Evolutionary conservation across 2,797 vertebrate species (phyloP), one percentile per base, ranked within the genome.

Genomic region (Halcyon leucocephala): DNA sequence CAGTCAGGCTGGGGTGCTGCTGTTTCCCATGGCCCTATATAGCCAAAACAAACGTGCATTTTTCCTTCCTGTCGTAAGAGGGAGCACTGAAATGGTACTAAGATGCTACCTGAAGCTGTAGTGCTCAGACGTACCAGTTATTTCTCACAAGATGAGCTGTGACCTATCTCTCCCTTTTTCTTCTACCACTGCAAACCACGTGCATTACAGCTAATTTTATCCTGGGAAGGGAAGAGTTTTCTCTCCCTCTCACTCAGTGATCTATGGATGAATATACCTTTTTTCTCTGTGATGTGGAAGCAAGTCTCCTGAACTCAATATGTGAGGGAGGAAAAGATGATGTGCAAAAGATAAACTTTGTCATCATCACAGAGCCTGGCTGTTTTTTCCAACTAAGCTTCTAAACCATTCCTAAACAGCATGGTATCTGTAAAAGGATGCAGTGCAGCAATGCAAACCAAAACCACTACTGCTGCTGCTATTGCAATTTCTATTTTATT

Each of bases 311-410:
- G 44, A 89, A 89, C 54, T 46, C 51, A 91, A 0, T 51, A 80
- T 26, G n/a, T 79, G 37, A 73, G 42, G 72, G 67, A 89, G 48
- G 60, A 85, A 89, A 95, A 82, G 35, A 72, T 49, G 46, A 21
- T 29, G 39, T 2, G 39, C 58, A 49, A 67, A 93, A 89, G 31
- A 80, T 28, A 74, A 89, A 82, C 42, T 71, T 26, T 19, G 22
- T 54, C 7, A 52, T 74, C 5, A 3, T 35, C 2, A 0, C 74
- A 87, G 16, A 76, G 46, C 46, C 46, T 1, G 3, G 9, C n/a
- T 95, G 44, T 5, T 93, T 85, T 85, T 81, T 69, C 46, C 25
- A 66, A 12, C 9, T 19, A 88, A 74, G 28, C 21, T 78, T 78
- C 41, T 71, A 46, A 93, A 66, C 54, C 0, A 1, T 52, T 84